Evolutionary conservation across 2,113 vertebrate genomes (phyloP).

Genomic region (Hemichromis elongatus): DNA sequence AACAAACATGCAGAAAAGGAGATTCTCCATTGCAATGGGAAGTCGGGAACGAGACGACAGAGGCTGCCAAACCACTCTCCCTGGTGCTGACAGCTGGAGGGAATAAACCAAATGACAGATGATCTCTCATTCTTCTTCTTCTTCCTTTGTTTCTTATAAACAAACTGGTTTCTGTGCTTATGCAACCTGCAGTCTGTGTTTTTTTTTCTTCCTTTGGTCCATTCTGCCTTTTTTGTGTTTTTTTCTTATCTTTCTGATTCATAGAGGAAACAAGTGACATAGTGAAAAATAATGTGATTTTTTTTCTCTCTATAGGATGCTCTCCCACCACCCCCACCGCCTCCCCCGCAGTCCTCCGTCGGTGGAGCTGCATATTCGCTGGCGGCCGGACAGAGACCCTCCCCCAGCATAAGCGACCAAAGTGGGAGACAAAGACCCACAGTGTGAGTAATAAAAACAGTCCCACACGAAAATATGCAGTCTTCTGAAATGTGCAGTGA

Average conservation of each 20-base stretch:
- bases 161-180: slow-evolving; percentile 39
- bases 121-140: slow-evolving; percentile 26
- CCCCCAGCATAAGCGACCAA: slow-evolving; percentile 80
- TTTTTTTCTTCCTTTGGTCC: background rate
- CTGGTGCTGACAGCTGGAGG: slow-evolving; percentile 20
- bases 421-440: slow-evolving; percentile 85
- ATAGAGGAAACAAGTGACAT: background rate
- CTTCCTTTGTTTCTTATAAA: slow-evolving; percentile 36
- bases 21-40: slow-evolving; percentile 6
- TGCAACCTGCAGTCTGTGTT: background rate
- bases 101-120: slow-evolving; percentile 47
- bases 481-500: slow-evolving; percentile 44
- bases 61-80: slow-evolving; percentile 43
- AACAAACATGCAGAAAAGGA: slow-evolving; percentile 58
- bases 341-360: slow-evolving; percentile 83
- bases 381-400: slow-evolving; percentile 77
- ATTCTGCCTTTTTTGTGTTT: background rate
- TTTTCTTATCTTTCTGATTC: background rate
- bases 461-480: slow-evolving; percentile 30
- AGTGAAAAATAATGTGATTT: background rate
- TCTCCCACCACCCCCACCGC: slow-evolving; percentile 80
- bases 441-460: slow-evolving; percentile 83
- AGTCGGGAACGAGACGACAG: slow-evolving; percentile 10
- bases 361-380: slow-evolving; percentile 74
- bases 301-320: slow-evolving; percentile 57